These are phyloP conservation scores for Hippasteria phrygiana DNA, from an alignment of 53 echinoderm and acorn worm genomes.

Conservation along the genomic window DNA sequence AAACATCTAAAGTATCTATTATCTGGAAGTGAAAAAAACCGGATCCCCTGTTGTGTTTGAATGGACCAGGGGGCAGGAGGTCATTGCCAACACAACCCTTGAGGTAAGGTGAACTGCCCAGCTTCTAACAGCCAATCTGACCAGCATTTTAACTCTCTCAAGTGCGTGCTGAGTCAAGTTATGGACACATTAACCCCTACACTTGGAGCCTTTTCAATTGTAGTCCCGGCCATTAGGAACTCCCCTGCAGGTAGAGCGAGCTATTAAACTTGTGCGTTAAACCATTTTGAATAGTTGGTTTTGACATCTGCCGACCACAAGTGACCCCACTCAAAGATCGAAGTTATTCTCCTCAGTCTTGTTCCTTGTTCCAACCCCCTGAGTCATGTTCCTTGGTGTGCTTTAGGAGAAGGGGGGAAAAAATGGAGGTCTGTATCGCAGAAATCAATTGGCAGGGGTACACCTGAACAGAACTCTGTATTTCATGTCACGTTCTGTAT, in stretches of 20 bases:
- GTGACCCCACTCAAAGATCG: constrained; percentile 32
- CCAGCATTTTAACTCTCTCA: constrained; percentile 3
- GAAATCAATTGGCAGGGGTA: constrained; percentile 44
- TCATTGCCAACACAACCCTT: constrained; percentile 47
- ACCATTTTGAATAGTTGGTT: constrained; percentile 46
- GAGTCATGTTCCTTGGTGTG: constrained; percentile 33
- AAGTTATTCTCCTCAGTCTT: constrained; percentile 22
- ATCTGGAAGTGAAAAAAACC: not conserved
- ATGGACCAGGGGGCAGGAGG: constrained; percentile 11
- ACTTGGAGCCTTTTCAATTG: constrained; percentile 12
- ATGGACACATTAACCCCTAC: constrained; percentile 50
- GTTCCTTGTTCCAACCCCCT: constrained; percentile 14
- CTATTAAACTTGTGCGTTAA: constrained; percentile 36
- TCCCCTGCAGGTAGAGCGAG: constrained; percentile 29
- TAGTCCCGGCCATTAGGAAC: constrained; percentile 24
- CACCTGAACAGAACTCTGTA: constrained; percentile 44
- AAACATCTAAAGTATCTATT: constrained; percentile 16
- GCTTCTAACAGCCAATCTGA: not conserved
- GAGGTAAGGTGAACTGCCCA: constrained; percentile 24
- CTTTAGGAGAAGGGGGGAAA: not conserved
- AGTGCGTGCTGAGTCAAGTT: constrained; percentile 42
- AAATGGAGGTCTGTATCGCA: constrained; percentile 5
- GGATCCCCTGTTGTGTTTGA: constrained; percentile 8
- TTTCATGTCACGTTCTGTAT: constrained; percentile 62
- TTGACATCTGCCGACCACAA: constrained; percentile 48